Percentiles rank a stretch among this genome's conserved stretches.
Conservation (phyloP, 2,113 vertebrate species). For the Marmota monax region DNA sequence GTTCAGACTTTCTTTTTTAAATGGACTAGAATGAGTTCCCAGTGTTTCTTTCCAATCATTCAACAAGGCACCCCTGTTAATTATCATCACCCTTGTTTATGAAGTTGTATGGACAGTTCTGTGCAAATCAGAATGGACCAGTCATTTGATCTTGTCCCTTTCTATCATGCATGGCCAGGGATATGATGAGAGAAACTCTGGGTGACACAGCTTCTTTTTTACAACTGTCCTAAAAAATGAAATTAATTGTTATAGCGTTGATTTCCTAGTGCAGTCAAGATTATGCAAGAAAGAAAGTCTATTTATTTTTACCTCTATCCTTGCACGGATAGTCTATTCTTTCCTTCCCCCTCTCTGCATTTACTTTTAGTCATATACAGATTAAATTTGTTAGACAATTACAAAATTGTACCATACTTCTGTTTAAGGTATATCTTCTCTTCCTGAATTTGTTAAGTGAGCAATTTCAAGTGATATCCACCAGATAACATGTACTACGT, state of each 20-base stretch:
- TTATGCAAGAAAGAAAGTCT: neutral
- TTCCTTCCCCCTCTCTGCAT: neutral
- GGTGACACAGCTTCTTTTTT: conserved; percentile 2
- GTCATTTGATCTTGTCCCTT: neutral
- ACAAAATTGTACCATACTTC: neutral
- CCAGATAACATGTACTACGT: neutral
- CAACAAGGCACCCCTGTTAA: neutral
- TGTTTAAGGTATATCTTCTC: neutral
- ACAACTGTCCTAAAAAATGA: conserved; percentile 48
- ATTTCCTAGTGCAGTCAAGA: conserved; percentile 46
- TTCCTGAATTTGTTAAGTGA: neutral
- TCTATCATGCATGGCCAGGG: neutral
- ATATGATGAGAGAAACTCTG: conserved; percentile 29
- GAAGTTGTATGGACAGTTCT: neutral
- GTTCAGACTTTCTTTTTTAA: neutral
- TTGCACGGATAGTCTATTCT: neutral
- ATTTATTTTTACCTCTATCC: neutral
- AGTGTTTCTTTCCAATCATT: neutral
- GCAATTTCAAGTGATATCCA: neutral
- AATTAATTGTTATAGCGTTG: conserved; percentile 25
- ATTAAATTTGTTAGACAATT: neutral
- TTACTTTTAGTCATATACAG: neutral
- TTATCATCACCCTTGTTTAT: neutral
- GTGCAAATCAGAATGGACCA: neutral
- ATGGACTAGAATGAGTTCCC: neutral